Evolutionary conservation across 2,113 vertebrate genomes (phyloP), one percentile per base, ranked within the genome.

Genomic region (Malaclemys terrapin): DNA sequence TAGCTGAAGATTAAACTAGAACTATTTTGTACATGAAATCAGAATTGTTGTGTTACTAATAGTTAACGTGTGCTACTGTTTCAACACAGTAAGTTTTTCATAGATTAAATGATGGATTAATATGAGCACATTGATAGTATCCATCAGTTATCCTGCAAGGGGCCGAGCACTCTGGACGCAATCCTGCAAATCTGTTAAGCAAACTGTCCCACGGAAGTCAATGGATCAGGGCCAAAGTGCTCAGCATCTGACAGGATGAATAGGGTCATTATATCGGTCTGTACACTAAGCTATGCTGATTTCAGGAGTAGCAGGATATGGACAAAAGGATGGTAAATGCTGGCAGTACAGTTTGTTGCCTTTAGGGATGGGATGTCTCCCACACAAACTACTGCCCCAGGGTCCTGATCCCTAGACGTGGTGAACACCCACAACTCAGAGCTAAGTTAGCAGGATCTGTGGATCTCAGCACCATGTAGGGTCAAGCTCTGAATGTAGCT

Each of bases 91-190:
- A 29, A 2, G 0, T 1, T 1, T 7, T 76, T 29, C 45, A 75
- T 17, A 52, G 57, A 50, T 14, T 50, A 50, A 50, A 50, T 14
- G 57, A 50, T 2, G 27, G 82, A 29, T 6, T 25, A 8, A 0
- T 45, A 38, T 75, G 87, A 88, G 56, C 31, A 27, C 20, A 12
- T 0, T 35, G 53, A 24, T 22, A 52, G 31, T 2, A 22, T 42
- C 47, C 45, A 0, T 16, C 6, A 9, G 11, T 29, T 16, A 29
- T 17, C 29, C 87, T 12, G 1, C 0, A 4, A 75, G 29, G 59
- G 20, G 22, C 49, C 1, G 0, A 80, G 62, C 85, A 57, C 49
- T 76, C 20, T 59, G 54, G 38, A 11, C 24, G 56, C 69, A 75
- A 75, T 69, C 31, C 85, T 81, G 45, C 49, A 54, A n/a, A 54